Base-by-base conservation (phyloP, 1,140 invertebrate species). In the Maniola jurtina region DNA sequence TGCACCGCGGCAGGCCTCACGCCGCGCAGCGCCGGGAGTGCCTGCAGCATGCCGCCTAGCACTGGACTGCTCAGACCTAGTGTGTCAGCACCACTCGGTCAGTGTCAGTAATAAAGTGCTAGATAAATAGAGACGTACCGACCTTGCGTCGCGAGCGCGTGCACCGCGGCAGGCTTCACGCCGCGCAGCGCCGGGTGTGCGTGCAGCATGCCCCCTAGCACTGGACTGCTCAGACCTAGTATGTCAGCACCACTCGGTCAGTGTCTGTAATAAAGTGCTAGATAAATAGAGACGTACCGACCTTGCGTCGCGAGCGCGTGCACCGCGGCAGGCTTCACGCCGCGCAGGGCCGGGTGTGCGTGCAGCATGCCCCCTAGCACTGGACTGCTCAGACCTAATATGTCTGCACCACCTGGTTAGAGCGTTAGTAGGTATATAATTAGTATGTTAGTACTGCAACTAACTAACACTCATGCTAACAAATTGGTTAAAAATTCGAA, bases 101-200 rank as follows among this genome's bases (percentile, higher is more conserved):
- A 50, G 15, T 50, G 6, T 50, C 15, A 50, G 7, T 11, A 8
- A 62, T 40, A 54, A 62, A 50, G 36, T 62, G 34, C 60, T 52
- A 40, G n/a, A 16, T 62, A 62, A 54, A 62, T 54, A 40, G 11
- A 11, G 60, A 89, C 88, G 86, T 90, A 90, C 88, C 92, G 84
- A 93, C 92, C 89, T 93, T 92, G 88, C 86, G 86, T 83, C 54
- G 90, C 86, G 34, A 91, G 76, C 38, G 90, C 84, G 71, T 91
- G 89, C 33, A 91, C 84, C 3, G 89, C 76, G 4, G 86, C 89
- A 13, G 92, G 89, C 77, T 93, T 92, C 13, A 93, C 90, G 36
- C 92, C 92, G 42, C 93, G 85, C 58, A 93, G 77, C 0, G 93
- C 93, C 0, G 92, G 93, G 78, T 93, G 92, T 4, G 92, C 92